A percentile compares a stretch with the other conserved stretches of the same genome.
Conservation (phyloP, 2,113 vertebrate genomes). For the Marmota flaviventris region DNA sequence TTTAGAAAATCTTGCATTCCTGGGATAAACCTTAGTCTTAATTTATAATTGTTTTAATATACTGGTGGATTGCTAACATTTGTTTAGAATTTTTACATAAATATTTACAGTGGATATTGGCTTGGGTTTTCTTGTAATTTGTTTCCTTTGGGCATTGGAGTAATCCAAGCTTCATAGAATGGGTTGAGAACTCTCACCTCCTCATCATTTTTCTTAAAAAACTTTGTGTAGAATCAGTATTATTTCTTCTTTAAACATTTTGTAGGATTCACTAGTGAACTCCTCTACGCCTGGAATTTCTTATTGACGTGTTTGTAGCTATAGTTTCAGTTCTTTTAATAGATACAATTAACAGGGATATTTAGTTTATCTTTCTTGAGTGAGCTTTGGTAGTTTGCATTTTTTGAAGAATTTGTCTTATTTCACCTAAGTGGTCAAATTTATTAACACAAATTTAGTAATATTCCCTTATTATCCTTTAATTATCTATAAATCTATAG, state of each 20-base stretch:
- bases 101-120: not conserved
- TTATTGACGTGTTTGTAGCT: not conserved
- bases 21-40: not conserved
- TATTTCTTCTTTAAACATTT: not conserved
- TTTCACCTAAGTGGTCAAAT: not conserved
- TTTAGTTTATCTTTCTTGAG: not conserved
- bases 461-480: not conserved
- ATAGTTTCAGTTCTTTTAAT: not conserved
- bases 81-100: not conserved
- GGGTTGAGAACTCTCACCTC: not conserved
- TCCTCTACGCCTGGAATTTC: not conserved
- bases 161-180: not conserved
- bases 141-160: not conserved
- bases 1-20: not conserved
- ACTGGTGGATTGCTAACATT: not conserved
- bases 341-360: not conserved
- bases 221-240: not conserved
- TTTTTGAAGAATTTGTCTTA: not conserved
- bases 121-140: not conserved
- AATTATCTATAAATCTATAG: not conserved
- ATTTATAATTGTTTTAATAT: not conserved
- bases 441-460: not conserved
- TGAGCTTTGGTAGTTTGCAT: not conserved
- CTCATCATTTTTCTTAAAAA: not conserved
- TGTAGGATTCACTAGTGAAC: not conserved